A percentile compares a stretch with the other conserved stretches of the same genome.
Conservation (phyloP, 2,888 invertebrate genomes). For the Helicoverpa assulta region DNA sequence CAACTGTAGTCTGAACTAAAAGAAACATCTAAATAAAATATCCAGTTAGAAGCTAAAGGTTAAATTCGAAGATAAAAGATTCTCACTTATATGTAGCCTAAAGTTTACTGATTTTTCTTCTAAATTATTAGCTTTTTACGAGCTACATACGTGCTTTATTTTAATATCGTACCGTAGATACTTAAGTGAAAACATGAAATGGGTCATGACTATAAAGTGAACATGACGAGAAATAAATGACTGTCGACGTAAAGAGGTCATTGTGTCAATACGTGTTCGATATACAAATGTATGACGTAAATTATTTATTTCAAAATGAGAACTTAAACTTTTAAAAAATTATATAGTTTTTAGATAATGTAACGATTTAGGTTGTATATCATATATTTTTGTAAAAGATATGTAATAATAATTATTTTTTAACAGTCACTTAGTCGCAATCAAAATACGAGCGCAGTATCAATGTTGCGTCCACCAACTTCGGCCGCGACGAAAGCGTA, state of each 20-base stretch:
- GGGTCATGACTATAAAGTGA: constrained; percentile 33
- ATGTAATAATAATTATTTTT: background rate
- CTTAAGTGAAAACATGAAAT: constrained; percentile 46
- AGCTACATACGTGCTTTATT: constrained; percentile 37
- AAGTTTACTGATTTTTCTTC: constrained; percentile 24
- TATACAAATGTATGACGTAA: background rate
- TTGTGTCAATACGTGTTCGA: constrained; percentile 1
- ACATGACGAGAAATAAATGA: constrained; percentile 36
- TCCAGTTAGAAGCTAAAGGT: constrained; percentile 26
- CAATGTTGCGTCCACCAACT: constrained; percentile 61
- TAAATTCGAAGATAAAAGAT: constrained; percentile 36
- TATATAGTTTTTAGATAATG: too few relatives aligned
- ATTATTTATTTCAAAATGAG: too few relatives aligned
- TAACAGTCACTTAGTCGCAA: constrained; percentile 4
- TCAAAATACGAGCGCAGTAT: constrained; percentile 43
- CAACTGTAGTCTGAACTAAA: constrained; percentile 63
- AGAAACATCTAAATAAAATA: constrained; percentile 49
- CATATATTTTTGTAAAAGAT: too few relatives aligned
- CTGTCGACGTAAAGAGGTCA: constrained; percentile 15
- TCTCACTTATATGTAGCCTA: constrained; percentile 10
- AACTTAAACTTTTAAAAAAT: too few relatives aligned
- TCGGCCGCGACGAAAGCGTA: constrained; percentile 82
- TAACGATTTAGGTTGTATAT: too few relatives aligned
- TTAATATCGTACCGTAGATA: constrained; percentile 43
- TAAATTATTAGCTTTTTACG: constrained; percentile 43